phyloP scores from a whole-genome alignment of 2,113 vertebrate genomes.

The Daphoenositta chrysoptera region DNA sequence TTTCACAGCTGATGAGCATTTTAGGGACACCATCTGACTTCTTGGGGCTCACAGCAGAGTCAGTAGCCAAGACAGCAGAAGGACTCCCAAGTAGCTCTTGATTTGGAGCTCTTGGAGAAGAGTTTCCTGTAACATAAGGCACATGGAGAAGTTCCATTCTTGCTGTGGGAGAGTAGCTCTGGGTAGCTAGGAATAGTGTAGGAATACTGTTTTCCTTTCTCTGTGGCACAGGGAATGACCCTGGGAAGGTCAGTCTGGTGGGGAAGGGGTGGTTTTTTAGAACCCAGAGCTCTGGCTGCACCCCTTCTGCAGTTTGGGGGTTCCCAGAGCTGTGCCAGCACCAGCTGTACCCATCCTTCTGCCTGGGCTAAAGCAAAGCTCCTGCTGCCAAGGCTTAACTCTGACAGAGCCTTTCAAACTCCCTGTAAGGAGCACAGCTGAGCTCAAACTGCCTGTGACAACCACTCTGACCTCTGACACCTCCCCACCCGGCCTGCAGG shows the following conservation, averaged over 20 bases:
- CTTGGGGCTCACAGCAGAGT: background rate
- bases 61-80: background rate
- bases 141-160: background rate
- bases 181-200: background rate
- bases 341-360: background rate
- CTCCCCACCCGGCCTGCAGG: background rate
- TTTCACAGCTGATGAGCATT: background rate
- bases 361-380: background rate
- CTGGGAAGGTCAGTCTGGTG: background rate
- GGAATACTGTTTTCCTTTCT: background rate
- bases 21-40: background rate
- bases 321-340: background rate
- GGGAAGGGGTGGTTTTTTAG: background rate
- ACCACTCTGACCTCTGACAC: background rate
- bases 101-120: background rate
- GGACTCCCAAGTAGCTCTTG: background rate
- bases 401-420: background rate
- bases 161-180: background rate
- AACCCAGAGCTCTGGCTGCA: background rate
- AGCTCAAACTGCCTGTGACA: background rate
- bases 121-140: background rate
- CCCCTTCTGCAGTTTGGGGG: background rate
- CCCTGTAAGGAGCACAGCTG: background rate
- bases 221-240: background rate
- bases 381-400: background rate